Evolutionary conservation across 2,797 vertebrate species (phyloP).

Genomic region (Eurystomus glaucurus): DNA sequence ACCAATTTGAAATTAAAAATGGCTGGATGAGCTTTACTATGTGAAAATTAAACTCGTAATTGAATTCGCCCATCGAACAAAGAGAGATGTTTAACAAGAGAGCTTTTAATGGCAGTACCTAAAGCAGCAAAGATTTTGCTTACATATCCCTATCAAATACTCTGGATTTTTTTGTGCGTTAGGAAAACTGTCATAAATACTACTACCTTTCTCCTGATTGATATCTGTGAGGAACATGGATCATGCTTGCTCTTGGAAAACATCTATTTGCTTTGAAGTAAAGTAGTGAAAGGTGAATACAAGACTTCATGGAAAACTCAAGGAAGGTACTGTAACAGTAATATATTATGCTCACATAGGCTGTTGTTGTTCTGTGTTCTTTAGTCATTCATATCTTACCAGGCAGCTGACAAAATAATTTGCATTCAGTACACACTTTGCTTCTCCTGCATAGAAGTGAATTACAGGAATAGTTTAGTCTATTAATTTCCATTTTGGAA

Average conservation of each 20-base stretch:
- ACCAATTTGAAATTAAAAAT: constrained; percentile 12
- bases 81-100: background rate
- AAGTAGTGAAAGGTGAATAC: background rate
- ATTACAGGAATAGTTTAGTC: background rate
- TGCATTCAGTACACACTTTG: background rate
- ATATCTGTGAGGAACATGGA: background rate
- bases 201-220: background rate
- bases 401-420: background rate
- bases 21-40: background rate
- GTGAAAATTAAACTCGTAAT: background rate
- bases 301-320: background rate
- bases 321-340: background rate
- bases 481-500: background rate
- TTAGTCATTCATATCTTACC: background rate
- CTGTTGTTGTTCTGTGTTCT: background rate
- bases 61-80: background rate
- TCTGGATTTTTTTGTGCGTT: background rate
- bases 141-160: background rate
- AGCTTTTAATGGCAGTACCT: background rate
- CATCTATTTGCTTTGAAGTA: background rate
- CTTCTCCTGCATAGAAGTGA: background rate
- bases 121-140: background rate
- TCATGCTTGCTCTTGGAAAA: background rate
- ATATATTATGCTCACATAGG: background rate
- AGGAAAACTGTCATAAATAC: background rate